Conservation (phyloP, 2,797 vertebrate species). For the Scolopax bukidnonensis region DNA sequence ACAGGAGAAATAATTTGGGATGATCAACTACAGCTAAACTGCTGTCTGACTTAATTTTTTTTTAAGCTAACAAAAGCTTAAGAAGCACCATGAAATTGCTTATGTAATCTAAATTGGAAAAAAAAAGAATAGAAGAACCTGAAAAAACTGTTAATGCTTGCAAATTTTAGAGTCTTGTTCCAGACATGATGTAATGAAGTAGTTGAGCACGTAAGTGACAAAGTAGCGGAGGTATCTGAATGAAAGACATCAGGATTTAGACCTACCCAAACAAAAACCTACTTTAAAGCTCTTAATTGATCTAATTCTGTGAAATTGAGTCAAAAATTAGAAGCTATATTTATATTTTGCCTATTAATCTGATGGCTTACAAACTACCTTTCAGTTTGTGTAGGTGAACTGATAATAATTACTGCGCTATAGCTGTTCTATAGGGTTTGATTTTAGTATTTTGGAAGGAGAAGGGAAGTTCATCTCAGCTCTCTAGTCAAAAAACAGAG, state of each 20-base stretch:
- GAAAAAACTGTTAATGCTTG: background rate
- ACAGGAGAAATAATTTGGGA: background rate
- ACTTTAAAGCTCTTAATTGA: background rate
- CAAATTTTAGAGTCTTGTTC: background rate
- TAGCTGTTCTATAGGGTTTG: background rate
- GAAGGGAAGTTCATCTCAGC: background rate
- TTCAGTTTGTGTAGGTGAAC: background rate
- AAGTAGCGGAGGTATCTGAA: background rate
- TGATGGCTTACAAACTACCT: background rate
- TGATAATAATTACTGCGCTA: background rate
- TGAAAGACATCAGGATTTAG: background rate
- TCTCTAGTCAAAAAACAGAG: background rate
- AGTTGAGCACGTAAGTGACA: background rate
- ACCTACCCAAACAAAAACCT: background rate
- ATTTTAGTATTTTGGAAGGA: background rate
- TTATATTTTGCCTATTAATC: background rate
- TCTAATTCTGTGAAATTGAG: background rate
- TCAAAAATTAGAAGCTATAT: background rate
- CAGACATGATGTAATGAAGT: background rate
- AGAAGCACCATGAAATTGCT: background rate
- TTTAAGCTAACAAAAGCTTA: background rate
- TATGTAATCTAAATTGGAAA: background rate
- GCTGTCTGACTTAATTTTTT: background rate
- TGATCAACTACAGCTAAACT: background rate
- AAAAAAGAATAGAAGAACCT: background rate